Evolutionary conservation across 2,888 invertebrate species (phyloP).

Genomic region (Augochlorella aurata): DNA sequence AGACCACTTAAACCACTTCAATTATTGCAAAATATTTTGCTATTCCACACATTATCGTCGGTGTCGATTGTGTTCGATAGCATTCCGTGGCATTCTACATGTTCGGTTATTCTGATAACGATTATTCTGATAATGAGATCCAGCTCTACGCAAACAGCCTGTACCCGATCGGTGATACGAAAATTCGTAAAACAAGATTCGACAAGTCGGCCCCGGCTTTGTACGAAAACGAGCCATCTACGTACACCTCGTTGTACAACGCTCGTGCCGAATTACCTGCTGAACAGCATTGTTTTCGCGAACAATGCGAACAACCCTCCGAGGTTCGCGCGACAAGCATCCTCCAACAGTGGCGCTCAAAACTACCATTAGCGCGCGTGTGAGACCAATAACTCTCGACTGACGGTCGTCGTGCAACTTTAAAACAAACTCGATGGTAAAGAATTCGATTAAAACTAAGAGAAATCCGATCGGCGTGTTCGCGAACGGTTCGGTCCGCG

Average conservation of each 20-base stretch:
- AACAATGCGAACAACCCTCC: conserved; percentile 67
- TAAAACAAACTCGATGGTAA: background rate
- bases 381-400: conserved; percentile 5
- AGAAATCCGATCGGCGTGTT: too few species aligned
- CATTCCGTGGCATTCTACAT: background rate
- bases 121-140: background rate
- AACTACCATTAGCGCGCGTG: conserved; percentile 38
- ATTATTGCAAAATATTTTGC: too few species aligned
- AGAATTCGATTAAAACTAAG: background rate
- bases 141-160: background rate
- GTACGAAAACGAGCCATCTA: conserved; percentile 46
- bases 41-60: too few species aligned
- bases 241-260: conserved; percentile 59
- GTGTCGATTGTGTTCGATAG: background rate
- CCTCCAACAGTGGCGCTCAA: conserved; percentile 52
- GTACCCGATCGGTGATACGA: conserved; percentile 11
- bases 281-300: conserved; percentile 68
- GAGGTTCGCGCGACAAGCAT: conserved; percentile 60
- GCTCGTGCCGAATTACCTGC: conserved; percentile 60
- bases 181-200: conserved; percentile 60
- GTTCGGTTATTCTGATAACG: background rate
- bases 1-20: too few species aligned
- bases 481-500: background rate
- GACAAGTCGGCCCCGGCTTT: conserved; percentile 49
- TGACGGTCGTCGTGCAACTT: background rate